Evolutionary conservation across 2,113 vertebrate genomes (phyloP).

Genomic region (Clarias batrachus): DNA sequence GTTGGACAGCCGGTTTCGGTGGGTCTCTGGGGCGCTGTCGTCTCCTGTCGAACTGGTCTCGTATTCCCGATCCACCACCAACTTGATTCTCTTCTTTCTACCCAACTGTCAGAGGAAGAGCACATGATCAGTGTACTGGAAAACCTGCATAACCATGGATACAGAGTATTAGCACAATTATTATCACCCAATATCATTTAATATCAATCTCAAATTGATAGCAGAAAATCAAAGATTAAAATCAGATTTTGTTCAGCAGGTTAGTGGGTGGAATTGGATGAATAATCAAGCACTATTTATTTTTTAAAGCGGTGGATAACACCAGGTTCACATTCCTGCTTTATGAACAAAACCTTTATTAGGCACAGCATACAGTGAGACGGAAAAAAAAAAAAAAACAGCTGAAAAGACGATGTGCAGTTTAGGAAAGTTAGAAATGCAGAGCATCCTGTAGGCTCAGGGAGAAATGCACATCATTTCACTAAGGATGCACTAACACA

Average conservation of each 20-base stretch:
- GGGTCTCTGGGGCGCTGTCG: constrained; percentile 81
- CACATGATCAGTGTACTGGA: not conserved
- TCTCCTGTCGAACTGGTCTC: constrained; percentile 91
- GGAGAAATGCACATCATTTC: constrained; percentile 38
- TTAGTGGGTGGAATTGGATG: not conserved
- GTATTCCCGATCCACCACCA: constrained; percentile 85
- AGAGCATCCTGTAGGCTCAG: constrained; percentile 52
- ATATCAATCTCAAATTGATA: too few species aligned
- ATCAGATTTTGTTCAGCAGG: constrained; percentile 16
- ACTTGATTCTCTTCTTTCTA: constrained; percentile 84
- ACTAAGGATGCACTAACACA: constrained; percentile 24
- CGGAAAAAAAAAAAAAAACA: not conserved
- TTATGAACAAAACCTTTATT: constrained; percentile 6
- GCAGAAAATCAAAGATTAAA: not conserved
- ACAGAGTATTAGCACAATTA: not conserved
- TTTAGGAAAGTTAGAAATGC: constrained; percentile 22
- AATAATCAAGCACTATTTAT: not conserved
- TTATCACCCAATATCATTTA: too few species aligned
- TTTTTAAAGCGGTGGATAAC: not conserved
- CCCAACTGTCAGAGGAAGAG: constrained; percentile 73
- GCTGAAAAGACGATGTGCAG: constrained; percentile 28
- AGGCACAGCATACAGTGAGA: not conserved
- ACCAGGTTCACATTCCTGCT: not conserved
- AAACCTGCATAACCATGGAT: not conserved
- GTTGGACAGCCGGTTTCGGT: constrained; percentile 71